Conservation (phyloP, 2,888 invertebrate genomes). For the Hemithea aestivaria region DNA sequence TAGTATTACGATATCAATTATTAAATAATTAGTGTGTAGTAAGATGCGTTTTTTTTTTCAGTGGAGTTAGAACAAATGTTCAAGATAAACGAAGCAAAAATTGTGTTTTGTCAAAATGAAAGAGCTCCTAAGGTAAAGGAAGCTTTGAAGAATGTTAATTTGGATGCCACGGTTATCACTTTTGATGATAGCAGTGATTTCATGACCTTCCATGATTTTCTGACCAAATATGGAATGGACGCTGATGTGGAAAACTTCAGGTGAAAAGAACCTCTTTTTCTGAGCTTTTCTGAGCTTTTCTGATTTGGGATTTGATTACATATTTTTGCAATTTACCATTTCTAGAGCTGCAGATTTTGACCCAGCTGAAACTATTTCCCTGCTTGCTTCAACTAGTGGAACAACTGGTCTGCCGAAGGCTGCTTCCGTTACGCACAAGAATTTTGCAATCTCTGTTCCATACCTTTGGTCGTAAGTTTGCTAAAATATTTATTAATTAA, state of each 20-base stretch:
- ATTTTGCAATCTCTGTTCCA: conserved; percentile 39
- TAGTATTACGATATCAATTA: too few species aligned
- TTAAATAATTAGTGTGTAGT: too few species aligned
- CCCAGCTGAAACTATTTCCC: conserved; percentile 41
- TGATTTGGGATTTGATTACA: not conserved
- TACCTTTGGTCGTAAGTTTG: conserved; percentile 43
- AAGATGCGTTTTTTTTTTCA: conserved; percentile 31
- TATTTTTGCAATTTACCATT: too few species aligned
- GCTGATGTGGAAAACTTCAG: conserved; percentile 33
- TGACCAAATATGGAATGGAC: conserved; percentile 33
- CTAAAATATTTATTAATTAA: too few species aligned
- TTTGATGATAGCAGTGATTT: conserved; percentile 45
- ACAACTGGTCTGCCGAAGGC: conserved; percentile 61
- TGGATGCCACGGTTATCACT: conserved; percentile 38
- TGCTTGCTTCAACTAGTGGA: conserved; percentile 57
- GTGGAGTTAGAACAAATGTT: conserved; percentile 40
- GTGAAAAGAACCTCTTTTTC: conserved; percentile 26
- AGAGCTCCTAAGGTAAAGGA: conserved; percentile 39
- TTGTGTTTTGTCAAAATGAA: conserved; percentile 48
- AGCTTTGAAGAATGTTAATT: conserved; percentile 38
- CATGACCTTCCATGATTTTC: conserved; percentile 31
- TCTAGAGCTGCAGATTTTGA: conserved; percentile 52
- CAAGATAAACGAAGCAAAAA: conserved; percentile 35
- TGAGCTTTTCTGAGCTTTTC: not conserved
- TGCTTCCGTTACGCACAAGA: conserved; percentile 53